Base-by-base conservation (phyloP, 2,888 invertebrate species). In the Pedicia rivosa region DNA sequence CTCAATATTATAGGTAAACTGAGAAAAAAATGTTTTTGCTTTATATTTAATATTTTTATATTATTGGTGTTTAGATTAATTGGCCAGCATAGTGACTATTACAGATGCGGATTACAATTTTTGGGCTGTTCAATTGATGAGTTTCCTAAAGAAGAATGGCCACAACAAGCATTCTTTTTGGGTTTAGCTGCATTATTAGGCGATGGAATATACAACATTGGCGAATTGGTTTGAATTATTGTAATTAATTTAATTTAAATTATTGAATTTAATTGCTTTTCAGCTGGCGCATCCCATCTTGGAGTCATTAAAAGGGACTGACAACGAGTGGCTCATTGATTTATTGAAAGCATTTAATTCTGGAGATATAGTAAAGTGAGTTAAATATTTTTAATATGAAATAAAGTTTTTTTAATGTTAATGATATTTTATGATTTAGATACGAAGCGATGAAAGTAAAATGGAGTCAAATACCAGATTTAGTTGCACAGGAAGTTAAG, bases 131-230 rank as follows among this genome's bases (percentile, higher is more conserved):
- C 82, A 5, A 53, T 86, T 25, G 67, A 69, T 13, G 72, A 73
- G 7, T 65, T 83, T 44, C 67, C 70, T 2, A 63, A 65, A 35
- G 71, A 72, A 43, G 70, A 75, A 36, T 74, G 79, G 61, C 68
- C 73, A 37, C 72, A 77, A 37, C 78, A 86, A 49, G 97, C 97
- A 0, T 86, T 90, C 54, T 78, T 91, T 48, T 68, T 99, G 4
- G 88, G 92, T 0, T 63, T 98, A 6, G 97, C 98, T 1, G 97
- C 94, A 0, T 70, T 98, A 16, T 65, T 97, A 2, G 97, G 94
- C 1, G 86, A 91, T 49, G 86, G 83, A 15, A 87, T 99, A 14
- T 98, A 95, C 58, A 98, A 98, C 57, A 76, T 98, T 47, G 97
- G 94, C 0, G 98, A 98, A 60, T 65, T 99, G 59, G 80, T 81